Conservation (phyloP, 92 coral and sea anemone genomes). For the Paragorgia papillata region DNA sequence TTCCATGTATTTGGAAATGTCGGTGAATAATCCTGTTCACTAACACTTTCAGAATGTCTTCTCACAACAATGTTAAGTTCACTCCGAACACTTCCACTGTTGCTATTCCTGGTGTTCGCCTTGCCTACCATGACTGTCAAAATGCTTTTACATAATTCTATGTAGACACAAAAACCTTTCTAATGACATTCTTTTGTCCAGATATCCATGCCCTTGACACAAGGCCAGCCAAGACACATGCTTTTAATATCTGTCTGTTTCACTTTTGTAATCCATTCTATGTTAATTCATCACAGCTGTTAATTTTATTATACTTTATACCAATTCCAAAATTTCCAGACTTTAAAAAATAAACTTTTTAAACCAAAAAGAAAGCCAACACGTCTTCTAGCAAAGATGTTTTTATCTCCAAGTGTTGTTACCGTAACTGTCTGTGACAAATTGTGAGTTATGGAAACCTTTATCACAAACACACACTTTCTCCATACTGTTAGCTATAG, state of each 20-base stretch:
- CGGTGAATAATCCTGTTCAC: conserved; percentile 13
- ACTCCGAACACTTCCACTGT: conserved; percentile 8
- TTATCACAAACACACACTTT: too few species aligned
- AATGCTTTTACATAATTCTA: neutral
- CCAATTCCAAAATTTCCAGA: too few species aligned
- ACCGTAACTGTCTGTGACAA: too few species aligned
- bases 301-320: too few species aligned
- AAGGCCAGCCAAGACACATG: conserved; percentile 9
- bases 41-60: neutral
- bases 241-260: conserved; percentile 5
- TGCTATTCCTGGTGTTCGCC: neutral
- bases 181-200: neutral
- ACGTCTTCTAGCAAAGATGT: too few species aligned
- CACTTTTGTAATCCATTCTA: conserved; percentile 21
- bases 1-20: conserved; percentile 32
- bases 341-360: too few species aligned
- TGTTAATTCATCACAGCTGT: conserved; percentile 33
- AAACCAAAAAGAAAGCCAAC: too few species aligned
- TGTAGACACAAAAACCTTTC: neutral
- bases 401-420: too few species aligned
- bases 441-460: too few species aligned
- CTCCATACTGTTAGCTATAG: too few species aligned
- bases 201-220: neutral
- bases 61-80: neutral
- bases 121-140: conserved; percentile 18